These are phyloP conservation scores for Pteronotus mesoamericanus DNA, from an alignment of 2,797 vertebrate species.

Conservation along the genomic window DNA sequence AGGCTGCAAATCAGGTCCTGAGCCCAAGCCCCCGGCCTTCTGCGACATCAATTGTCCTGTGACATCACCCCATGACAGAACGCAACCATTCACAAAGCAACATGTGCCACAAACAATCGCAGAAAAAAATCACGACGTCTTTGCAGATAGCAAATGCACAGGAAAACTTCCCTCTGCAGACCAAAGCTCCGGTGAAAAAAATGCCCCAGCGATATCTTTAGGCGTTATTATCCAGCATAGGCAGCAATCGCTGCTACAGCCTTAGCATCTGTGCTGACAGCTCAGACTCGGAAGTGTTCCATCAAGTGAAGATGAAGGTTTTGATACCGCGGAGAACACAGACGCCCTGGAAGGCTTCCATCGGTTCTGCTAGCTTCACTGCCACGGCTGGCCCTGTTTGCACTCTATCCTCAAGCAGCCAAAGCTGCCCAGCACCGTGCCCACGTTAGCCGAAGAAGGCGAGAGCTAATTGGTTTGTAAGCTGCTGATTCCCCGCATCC, in stretches of 20 bases:
- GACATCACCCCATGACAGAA: not conserved
- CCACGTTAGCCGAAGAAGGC: slow-evolving; percentile 62
- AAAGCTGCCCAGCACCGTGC: slow-evolving; percentile 47
- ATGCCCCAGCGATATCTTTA: not conserved
- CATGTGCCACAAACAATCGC: not conserved
- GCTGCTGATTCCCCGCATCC: slow-evolving; percentile 29
- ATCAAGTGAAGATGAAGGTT: slow-evolving; percentile 66
- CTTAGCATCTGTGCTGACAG: not conserved
- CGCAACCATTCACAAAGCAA: not conserved
- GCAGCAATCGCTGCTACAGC: not conserved
- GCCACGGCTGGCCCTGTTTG: slow-evolving; percentile 60
- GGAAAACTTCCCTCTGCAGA: not conserved
- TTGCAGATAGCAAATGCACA: not conserved
- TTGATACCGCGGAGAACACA: slow-evolving; percentile 6
- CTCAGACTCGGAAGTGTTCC: slow-evolving; percentile 55
- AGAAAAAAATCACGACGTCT: not conserved
- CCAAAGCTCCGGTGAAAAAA: not conserved
- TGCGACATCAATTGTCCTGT: not conserved
- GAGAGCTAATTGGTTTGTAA: slow-evolving; percentile 71
- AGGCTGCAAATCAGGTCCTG: not conserved
- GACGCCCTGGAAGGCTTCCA: slow-evolving; percentile 71
- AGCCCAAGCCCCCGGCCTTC: not conserved
- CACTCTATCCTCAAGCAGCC: slow-evolving; percentile 59
- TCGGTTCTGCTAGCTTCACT: slow-evolving; percentile 69
- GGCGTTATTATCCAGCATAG: not conserved